Evolutionary conservation across 2,113 vertebrate species (phyloP).

Genomic region (Microcebus tavaratra): DNA sequence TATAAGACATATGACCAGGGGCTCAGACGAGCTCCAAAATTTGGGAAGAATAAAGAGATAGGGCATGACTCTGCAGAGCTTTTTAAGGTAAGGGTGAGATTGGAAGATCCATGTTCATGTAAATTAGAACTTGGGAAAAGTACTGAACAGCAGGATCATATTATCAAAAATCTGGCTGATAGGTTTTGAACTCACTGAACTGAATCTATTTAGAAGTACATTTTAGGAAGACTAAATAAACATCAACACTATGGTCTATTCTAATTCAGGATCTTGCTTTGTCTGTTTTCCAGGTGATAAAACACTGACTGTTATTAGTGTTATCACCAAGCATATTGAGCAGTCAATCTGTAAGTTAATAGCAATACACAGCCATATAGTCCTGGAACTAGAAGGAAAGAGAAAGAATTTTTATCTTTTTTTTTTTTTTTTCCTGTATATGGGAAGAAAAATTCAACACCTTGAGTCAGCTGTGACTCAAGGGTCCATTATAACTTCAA

Average conservation of each 20-base stretch:
- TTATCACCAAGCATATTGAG: not conserved
- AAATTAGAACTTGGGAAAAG: conserved; percentile 49
- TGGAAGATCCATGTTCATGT: conserved; percentile 36
- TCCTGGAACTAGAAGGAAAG: not conserved
- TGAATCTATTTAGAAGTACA: conserved; percentile 54
- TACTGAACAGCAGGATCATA: conserved; percentile 59
- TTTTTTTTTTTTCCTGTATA: not conserved
- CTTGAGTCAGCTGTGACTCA: conserved; percentile 63
- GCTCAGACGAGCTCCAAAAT: not conserved
- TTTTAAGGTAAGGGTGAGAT: not conserved
- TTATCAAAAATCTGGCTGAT: conserved; percentile 61
- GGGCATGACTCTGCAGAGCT: not conserved
- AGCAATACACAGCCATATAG: not conserved
- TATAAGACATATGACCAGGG: not conserved
- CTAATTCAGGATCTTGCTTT: conserved; percentile 28
- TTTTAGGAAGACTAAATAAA: conserved; percentile 61
- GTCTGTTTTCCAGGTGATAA: conserved; percentile 63
- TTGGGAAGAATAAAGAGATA: not conserved
- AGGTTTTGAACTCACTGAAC: conserved; percentile 63
- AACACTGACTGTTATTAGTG: conserved; percentile 18
- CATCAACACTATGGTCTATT: conserved; percentile 15
- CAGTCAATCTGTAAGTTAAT: conserved; percentile 7
- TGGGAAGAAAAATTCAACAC: conserved; percentile 31
- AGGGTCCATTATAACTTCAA: conserved; percentile 68
- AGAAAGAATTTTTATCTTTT: not conserved